phyloP scores from a whole-genome alignment of 2,113 vertebrate species.

The Mugil cephalus region DNA sequence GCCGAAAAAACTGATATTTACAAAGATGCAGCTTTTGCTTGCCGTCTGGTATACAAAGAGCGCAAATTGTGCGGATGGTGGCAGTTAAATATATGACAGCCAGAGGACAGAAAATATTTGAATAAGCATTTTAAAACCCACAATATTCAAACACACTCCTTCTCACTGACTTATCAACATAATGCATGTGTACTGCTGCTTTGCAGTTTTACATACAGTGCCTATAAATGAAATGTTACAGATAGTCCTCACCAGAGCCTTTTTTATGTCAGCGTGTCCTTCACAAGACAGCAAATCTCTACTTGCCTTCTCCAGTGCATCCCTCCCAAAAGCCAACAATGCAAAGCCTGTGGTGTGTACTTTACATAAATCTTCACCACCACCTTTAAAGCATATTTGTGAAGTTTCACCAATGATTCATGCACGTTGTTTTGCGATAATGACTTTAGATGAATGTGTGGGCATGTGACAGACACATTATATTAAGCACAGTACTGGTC shows the following conservation, averaged over 20 bases:
- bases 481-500: neutral
- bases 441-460: neutral
- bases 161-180: neutral
- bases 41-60: neutral
- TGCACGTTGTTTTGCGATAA: neutral
- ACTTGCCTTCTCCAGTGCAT: neutral
- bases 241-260: neutral
- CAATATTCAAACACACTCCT: neutral
- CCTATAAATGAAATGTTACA: neutral
- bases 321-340: neutral
- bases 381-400: neutral
- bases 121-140: neutral
- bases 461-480: neutral
- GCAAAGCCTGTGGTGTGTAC: neutral
- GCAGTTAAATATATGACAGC: neutral
- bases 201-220: neutral
- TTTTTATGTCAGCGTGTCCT: neutral
- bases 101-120: neutral
- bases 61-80: neutral
- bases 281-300: slow-evolving; percentile 2
- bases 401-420: neutral
- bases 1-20: slow-evolving; percentile 3
- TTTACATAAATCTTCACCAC: neutral
- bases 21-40: slow-evolving; percentile 22
- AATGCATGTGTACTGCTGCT: neutral